phyloP scores from a whole-genome alignment of 2,888 invertebrate genomes.

The Drosophila siamana region DNA sequence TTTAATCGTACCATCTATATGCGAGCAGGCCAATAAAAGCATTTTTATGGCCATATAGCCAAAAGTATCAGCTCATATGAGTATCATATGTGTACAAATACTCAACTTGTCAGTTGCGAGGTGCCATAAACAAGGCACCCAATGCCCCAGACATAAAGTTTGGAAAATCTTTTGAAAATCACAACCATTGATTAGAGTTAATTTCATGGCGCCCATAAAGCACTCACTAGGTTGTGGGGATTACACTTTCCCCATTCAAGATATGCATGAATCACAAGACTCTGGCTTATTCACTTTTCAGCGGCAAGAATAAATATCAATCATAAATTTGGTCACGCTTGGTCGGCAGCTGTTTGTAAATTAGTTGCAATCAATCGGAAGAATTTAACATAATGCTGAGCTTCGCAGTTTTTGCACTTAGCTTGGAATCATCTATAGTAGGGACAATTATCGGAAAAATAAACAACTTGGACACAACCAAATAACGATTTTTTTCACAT shows the following conservation, averaged over 20 bases:
- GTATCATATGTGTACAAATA: not conserved
- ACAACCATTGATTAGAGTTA: slow-evolving; percentile 70
- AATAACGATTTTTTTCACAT: no score
- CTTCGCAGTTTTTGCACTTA: no score
- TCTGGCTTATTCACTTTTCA: not conserved
- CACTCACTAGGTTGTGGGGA: slow-evolving; percentile 30
- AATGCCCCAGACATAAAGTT: slow-evolving; percentile 36
- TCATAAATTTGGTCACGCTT: slow-evolving; percentile 49
- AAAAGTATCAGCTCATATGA: slow-evolving; percentile 53
- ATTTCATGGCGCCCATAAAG: slow-evolving; percentile 66
- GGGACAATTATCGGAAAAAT: not conserved
- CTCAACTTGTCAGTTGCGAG: slow-evolving; percentile 35
- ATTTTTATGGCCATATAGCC: slow-evolving; percentile 56
- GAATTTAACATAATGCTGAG: not conserved
- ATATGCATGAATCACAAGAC: slow-evolving; percentile 48
- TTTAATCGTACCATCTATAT: slow-evolving; percentile 67
- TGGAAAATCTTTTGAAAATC: slow-evolving; percentile 57
- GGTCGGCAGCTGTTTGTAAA: slow-evolving; percentile 3
- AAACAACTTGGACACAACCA: no score
- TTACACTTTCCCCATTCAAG: slow-evolving; percentile 21
- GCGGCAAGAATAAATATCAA: no score
- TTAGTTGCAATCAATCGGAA: not conserved
- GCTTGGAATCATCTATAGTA: no score
- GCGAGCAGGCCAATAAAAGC: slow-evolving; percentile 62
- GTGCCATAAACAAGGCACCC: slow-evolving; percentile 40